Conservation (phyloP, 2,113 vertebrate genomes). For the Galeopterus variegatus region DNA sequence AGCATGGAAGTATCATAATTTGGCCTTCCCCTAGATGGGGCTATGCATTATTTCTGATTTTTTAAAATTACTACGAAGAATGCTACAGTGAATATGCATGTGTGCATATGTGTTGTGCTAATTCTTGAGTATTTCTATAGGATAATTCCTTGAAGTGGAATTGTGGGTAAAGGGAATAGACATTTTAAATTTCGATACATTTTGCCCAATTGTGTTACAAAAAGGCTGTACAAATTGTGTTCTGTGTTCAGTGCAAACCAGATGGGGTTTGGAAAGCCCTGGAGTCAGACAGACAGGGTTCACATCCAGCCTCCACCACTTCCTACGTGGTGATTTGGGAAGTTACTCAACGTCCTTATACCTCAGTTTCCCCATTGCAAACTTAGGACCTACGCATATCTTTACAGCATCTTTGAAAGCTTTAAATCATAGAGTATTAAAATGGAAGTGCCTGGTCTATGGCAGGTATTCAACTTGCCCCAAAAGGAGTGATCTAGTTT, state of each 20-base stretch:
- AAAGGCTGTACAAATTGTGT: not conserved
- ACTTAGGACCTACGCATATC: not conserved
- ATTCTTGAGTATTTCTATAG: not conserved
- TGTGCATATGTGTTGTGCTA: not conserved
- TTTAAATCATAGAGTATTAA: not conserved
- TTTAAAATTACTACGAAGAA: not conserved
- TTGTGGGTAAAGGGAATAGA: not conserved
- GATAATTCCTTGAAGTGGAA: not conserved
- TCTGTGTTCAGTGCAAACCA: not conserved
- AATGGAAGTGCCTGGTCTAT: not conserved
- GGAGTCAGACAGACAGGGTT: not conserved
- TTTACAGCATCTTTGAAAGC: not conserved
- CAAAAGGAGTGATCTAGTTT: not conserved
- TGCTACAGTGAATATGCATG: rapidly evolving
- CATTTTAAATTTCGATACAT: not conserved
- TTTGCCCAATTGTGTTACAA: not conserved
- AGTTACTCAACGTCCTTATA: not conserved
- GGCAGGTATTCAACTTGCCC: not conserved
- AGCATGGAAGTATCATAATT: not conserved
- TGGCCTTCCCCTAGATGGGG: not conserved
- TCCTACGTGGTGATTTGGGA: not conserved
- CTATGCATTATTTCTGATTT: not conserved
- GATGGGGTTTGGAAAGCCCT: not conserved
- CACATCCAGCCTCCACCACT: not conserved
- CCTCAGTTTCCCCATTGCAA: not conserved